Base-by-base conservation (phyloP, 2,797 vertebrate genomes). In the Enteromius fasciolatus region DNA sequence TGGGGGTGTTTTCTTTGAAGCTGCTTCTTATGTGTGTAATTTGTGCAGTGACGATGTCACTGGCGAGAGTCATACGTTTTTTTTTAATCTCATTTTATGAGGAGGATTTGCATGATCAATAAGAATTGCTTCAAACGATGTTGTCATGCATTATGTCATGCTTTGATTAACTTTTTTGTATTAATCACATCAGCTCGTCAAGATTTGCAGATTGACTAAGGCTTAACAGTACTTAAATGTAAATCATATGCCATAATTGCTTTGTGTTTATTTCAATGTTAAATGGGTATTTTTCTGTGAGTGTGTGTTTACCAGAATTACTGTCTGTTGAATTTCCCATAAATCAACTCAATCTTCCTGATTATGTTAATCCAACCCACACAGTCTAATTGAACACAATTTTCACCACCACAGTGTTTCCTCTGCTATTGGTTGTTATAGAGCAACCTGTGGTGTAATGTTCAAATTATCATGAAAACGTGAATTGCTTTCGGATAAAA, bases 81-180 rank as follows among this genome's bases (percentile, higher is more conserved):
- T 80, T 57, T 70, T 15, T n/a, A 44, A 59, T 80, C 52, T 9
- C 2, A 20, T 70, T 25, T 54, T 15, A 41, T 46, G 23, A 59
- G 12, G 17, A 69, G 36, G 66, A 70, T 70, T 80, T 70, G 36
- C 66, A 80, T 80, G 66, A 70, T 70, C 66, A 70, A 54, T 25
- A 7, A 20, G n/a, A 79, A 15, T 79, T 57, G 9, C 33, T 79
- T 79, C 33, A 79, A 79, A 79, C n/a, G 3, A 50, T 78, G 46
- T 17, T 39, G n/a, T 1, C 15, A 66, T 57, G 33, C 50, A 57
- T n/a, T 28, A 66, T 36, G n/a, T 11, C 15, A 66, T 57, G 48
- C 66, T 57, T n/a, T 57, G 50, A 57, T 68, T 63, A 20, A 63
- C 59, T 41, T 61, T 41, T 41, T 61, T 18, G 28, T 44, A 10